Percentiles rank a stretch among this genome's conserved stretches.
Evolutionary conservation across 2,888 invertebrate species (phyloP).

Genomic region (Ethmia dodecea): DNA sequence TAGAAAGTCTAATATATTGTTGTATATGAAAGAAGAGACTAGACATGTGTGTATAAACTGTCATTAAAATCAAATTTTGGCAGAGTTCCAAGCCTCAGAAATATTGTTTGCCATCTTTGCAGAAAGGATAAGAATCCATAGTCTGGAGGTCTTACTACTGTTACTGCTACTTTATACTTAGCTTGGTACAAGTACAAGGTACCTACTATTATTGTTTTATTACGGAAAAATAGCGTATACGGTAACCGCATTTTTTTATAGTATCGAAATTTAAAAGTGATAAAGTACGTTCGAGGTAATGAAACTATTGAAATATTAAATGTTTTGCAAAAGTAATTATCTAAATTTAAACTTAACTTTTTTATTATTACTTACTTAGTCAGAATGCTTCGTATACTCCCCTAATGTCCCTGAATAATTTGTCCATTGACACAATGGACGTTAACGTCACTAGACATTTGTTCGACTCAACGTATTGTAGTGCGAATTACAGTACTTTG

Average conservation of each 20-base stretch:
- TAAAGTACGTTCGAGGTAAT: too few relatives aligned
- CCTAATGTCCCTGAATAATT: conserved; percentile 35
- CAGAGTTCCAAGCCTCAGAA: conserved; percentile 54
- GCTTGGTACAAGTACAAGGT: too few relatives aligned
- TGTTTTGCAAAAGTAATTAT: not conserved
- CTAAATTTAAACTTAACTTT: too few relatives aligned
- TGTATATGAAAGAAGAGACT: too few relatives aligned
- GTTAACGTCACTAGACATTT: conserved; percentile 28
- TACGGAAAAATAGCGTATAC: too few relatives aligned
- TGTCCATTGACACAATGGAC: conserved; percentile 51
- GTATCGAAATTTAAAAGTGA: too few relatives aligned
- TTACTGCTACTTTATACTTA: conserved; percentile 21
- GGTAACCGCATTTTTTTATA: too few relatives aligned
- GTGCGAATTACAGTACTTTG: conserved; percentile 41
- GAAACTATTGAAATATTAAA: too few relatives aligned
- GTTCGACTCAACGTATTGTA: conserved; percentile 24
- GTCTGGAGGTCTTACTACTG: conserved; percentile 25
- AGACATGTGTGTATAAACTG: conserved; percentile 63
- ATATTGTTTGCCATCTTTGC: conserved; percentile 64
- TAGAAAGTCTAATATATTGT: too few relatives aligned
- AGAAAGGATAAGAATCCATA: conserved; percentile 34
- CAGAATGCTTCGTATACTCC: conserved; percentile 7
- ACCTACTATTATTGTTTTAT: too few relatives aligned
- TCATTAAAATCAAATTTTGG: conserved; percentile 75
- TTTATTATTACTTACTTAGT: too few relatives aligned